phyloP scores from a whole-genome alignment of 2,113 vertebrate species.

The Hippolais icterina region DNA sequence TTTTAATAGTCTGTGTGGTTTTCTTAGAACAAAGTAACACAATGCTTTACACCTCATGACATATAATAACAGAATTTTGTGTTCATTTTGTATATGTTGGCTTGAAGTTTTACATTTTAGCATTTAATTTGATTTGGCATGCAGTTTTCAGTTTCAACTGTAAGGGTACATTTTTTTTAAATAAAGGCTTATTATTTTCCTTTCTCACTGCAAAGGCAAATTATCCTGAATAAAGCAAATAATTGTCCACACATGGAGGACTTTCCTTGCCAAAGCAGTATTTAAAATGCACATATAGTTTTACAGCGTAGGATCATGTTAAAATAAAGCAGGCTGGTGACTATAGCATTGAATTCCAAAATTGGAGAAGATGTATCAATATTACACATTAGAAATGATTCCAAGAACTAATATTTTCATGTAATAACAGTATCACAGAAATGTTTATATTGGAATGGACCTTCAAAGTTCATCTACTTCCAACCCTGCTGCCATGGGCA shows the following conservation, averaged over 20 bases:
- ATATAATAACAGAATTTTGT: neutral
- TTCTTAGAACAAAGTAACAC: neutral
- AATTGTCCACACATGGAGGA: neutral
- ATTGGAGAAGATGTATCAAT: neutral
- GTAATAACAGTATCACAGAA: neutral
- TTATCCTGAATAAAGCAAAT: neutral
- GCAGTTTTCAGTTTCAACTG: neutral
- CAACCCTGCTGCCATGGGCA: neutral
- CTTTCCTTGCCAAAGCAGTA: neutral
- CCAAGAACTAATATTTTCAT: neutral
- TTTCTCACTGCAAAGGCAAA: neutral
- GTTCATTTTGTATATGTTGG: neutral
- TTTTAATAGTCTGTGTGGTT: neutral
- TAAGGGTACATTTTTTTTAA: neutral
- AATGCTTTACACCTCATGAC: neutral
- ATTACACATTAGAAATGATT: fast-evolving
- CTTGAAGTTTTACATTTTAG: neutral
- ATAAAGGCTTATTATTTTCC: neutral
- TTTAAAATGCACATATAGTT: neutral
- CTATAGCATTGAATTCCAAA: neutral
- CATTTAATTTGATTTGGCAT: neutral
- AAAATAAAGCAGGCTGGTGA: neutral
- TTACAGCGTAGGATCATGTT: neutral
- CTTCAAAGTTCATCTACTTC: neutral
- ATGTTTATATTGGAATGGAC: neutral